Evolutionary conservation across 1,140 invertebrate species (phyloP).

Genomic region (Procambarus virginalis): DNA sequence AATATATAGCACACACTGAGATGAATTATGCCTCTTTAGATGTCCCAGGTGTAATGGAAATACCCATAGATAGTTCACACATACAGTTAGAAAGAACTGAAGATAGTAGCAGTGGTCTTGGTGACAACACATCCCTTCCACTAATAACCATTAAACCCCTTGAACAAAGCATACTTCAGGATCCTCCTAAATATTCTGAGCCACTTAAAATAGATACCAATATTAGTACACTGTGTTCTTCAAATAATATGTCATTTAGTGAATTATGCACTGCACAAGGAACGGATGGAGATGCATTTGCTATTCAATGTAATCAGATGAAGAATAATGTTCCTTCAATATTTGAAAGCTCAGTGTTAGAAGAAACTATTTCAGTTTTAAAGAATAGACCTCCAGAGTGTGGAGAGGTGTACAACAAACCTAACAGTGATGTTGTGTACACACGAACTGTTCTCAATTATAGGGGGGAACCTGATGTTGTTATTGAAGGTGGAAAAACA

Average conservation of each 20-base stretch:
- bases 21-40: conserved; percentile 36
- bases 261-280: conserved; percentile 44
- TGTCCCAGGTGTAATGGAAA: conserved; percentile 11
- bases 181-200: conserved; percentile 55
- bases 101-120: neutral
- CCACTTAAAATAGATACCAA: conserved; percentile 51
- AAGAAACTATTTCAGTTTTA: conserved; percentile 18
- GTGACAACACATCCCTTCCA: conserved; percentile 15
- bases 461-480: neutral
- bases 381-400: conserved; percentile 32
- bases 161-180: conserved; percentile 40
- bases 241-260: conserved; percentile 46
- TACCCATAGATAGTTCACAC: conserved; percentile 23
- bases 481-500: conserved; percentile 5
- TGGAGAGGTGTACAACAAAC: conserved; percentile 42
- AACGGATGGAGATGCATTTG: conserved; percentile 42
- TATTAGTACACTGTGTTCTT: neutral
- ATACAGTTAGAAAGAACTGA: conserved; percentile 15
- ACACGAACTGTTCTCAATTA: conserved; percentile 1
- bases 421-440: conserved; percentile 31
- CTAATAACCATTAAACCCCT: conserved; percentile 38
- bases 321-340: conserved; percentile 33
- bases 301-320: conserved; percentile 31
- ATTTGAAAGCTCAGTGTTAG: conserved; percentile 50
- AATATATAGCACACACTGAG: conserved; percentile 24